Evolutionary conservation across 2,888 invertebrate species (phyloP).

Genomic region (Scaptomyza polygonia): DNA sequence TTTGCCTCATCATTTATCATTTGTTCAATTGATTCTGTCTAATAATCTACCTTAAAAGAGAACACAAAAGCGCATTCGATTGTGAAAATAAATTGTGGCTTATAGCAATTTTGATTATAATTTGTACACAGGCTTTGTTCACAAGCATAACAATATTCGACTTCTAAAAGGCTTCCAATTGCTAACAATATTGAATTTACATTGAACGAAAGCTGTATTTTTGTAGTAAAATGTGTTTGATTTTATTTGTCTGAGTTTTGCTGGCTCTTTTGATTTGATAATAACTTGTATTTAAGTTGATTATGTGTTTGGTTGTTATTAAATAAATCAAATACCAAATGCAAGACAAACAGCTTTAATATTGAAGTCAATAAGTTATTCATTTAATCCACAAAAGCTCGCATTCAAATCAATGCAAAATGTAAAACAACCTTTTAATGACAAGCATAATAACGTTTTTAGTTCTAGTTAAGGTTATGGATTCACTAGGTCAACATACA

Average conservation of each 20-base stretch:
- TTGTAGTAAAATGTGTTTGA: no score
- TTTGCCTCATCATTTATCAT: slow-evolving; percentile 69
- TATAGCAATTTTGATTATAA: slow-evolving; percentile 46
- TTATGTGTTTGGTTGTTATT: neutral
- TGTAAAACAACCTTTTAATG: neutral
- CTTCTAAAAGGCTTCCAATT: neutral
- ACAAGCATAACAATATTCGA: neutral
- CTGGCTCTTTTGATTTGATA: neutral
- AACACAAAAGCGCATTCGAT: slow-evolving; percentile 50
- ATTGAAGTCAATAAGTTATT: neutral
- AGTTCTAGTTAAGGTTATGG: slow-evolving; percentile 18
- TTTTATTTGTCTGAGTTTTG: neutral
- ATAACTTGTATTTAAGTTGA: neutral
- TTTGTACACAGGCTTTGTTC: slow-evolving; percentile 22
- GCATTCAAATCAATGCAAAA: neutral
- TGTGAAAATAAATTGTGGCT: slow-evolving; percentile 66
- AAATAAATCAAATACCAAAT: no score
- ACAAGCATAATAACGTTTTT: neutral
- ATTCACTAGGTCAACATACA: neutral
- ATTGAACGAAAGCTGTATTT: neutral
- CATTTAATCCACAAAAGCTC: slow-evolving; percentile 1
- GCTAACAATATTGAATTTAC: neutral
- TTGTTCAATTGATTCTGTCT: slow-evolving; percentile 52
- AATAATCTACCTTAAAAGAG: slow-evolving; percentile 13
- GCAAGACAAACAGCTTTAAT: neutral